These are phyloP conservation scores for Calcarius ornatus DNA, from an alignment of 2,113 vertebrate genomes.

Conservation along the genomic window DNA sequence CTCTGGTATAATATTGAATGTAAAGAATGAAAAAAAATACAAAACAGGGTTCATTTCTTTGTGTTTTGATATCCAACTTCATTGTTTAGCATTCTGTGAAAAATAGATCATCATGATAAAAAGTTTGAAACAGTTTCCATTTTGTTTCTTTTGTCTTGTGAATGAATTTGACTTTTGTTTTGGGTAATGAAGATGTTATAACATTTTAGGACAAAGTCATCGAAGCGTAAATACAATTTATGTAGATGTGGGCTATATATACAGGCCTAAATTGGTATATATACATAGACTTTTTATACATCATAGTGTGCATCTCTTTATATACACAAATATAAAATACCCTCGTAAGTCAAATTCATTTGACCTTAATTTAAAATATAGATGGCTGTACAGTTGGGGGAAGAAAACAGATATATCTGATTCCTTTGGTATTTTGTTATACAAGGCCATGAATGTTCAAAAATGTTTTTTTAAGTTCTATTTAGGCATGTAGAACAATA, in stretches of 20 bases:
- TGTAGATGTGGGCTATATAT: not conserved
- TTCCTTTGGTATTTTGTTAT: not conserved
- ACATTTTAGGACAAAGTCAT: not conserved
- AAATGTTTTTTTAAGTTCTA: not conserved
- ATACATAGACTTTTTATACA: not conserved
- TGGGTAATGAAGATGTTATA: not conserved
- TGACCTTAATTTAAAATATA: not conserved
- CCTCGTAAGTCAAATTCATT: not conserved
- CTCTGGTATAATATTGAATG: not conserved
- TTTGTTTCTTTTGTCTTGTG: not conserved
- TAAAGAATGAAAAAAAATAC: not conserved
- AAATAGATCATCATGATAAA: not conserved
- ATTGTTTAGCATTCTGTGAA: not conserved
- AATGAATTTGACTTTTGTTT: not conserved
- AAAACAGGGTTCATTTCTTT: not conserved
- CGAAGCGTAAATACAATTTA: not conserved
- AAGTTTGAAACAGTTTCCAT: not conserved
- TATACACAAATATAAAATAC: not conserved
- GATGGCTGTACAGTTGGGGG: not conserved
- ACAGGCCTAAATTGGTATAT: accelerated
- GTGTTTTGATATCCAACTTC: not conserved
- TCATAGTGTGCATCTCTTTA: not conserved
- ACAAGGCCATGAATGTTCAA: not conserved
- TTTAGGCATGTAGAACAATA: not conserved
- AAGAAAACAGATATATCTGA: not conserved